phyloP scores from a whole-genome alignment of 2,888 invertebrate genomes.

The Calameuta filiformis region DNA sequence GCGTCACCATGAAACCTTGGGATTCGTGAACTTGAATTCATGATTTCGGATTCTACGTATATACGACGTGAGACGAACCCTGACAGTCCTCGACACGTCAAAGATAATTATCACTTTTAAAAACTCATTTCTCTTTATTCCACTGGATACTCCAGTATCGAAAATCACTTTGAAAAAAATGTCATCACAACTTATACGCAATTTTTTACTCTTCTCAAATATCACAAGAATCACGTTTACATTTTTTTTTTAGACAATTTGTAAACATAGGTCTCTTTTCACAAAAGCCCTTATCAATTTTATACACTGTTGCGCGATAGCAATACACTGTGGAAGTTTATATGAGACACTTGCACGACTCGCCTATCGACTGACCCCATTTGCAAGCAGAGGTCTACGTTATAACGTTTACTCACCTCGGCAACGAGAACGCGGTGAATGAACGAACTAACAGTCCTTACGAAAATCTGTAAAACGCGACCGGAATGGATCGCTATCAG shows the following conservation, averaged over 20 bases:
- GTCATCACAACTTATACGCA: not conserved
- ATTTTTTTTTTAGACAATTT: not conserved
- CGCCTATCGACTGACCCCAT: conserved; percentile 51
- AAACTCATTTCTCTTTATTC: too few species aligned
- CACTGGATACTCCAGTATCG: too few species aligned
- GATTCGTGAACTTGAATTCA: not conserved
- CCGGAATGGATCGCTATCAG: too few species aligned
- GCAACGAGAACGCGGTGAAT: not conserved
- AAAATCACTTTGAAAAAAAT: not conserved
- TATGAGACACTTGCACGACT: conserved; percentile 1
- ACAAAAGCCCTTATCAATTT: not conserved
- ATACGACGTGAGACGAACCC: not conserved
- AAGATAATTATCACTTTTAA: not conserved
- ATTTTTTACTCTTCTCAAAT: not conserved
- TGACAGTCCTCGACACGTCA: not conserved
- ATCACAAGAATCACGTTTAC: not conserved
- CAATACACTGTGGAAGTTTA: not conserved
- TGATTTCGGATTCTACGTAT: not conserved
- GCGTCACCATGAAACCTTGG: not conserved
- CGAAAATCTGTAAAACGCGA: not conserved
- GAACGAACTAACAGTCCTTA: not conserved
- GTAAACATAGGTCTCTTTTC: not conserved
- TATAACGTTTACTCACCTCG: not conserved
- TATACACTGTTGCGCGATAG: not conserved
- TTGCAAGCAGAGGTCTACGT: not conserved